Conservation (phyloP, 2,888 invertebrate genomes). For the Patella pellucida region DNA sequence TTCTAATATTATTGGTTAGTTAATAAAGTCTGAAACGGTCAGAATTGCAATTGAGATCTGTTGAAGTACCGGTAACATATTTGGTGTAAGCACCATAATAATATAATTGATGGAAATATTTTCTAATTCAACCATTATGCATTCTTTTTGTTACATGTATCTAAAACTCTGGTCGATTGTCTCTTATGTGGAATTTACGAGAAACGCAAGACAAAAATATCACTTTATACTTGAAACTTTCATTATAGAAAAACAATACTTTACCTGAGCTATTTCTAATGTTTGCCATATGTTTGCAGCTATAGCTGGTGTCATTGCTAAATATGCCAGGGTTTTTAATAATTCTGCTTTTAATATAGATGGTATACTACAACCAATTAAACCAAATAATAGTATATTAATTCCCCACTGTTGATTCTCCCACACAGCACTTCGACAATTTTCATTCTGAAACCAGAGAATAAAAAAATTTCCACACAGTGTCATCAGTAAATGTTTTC, state of each 20-base stretch:
- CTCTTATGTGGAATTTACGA: too few species aligned
- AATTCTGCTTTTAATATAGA: slow-evolving; percentile 87
- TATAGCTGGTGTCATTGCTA: slow-evolving; percentile 84
- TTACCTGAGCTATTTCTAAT: slow-evolving; percentile 69
- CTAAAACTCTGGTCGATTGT: too few species aligned
- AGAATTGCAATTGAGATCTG: too few species aligned
- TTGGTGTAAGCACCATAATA: too few species aligned
- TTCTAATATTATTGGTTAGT: too few species aligned
- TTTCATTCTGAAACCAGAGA: slow-evolving; percentile 77
- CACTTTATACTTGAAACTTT: background rate
- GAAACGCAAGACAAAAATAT: background rate
- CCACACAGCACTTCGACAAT: slow-evolving; percentile 84
- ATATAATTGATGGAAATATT: too few species aligned
- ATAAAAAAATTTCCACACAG: too few species aligned
- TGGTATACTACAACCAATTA: slow-evolving; percentile 89
- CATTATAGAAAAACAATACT: background rate
- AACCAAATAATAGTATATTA: slow-evolving; percentile 83
- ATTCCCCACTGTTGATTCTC: slow-evolving; percentile 92
- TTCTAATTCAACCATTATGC: too few species aligned
- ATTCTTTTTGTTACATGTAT: too few species aligned
- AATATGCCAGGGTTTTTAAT: slow-evolving; percentile 82
- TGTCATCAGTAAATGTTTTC: too few species aligned
- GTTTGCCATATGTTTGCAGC: slow-evolving; percentile 88
- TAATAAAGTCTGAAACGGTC: background rate
- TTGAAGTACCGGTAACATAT: too few species aligned